Percentiles rank a stretch among this genome's conserved stretches.
Evolutionary conservation across 1,140 invertebrate species (phyloP).

Genomic region (Temnothorax longispinosus): DNA sequence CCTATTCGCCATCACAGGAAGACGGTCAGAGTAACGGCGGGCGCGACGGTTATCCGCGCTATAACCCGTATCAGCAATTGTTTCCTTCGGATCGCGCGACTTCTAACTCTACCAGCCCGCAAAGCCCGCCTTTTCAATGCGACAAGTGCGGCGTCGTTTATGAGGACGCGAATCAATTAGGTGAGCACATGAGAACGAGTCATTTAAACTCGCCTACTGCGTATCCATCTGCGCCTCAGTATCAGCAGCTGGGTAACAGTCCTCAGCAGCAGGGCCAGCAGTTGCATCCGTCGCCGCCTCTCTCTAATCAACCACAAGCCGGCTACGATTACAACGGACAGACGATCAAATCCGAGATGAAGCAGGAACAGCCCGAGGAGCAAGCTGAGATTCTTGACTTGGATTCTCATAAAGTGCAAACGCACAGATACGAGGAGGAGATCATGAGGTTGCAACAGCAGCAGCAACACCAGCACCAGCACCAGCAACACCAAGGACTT

Average conservation of each 20-base stretch:
- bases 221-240: slow-evolving; percentile 76
- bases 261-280: slow-evolving; percentile 73
- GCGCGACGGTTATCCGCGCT: slow-evolving; percentile 67
- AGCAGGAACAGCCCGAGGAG: slow-evolving; percentile 88
- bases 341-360: slow-evolving; percentile 82
- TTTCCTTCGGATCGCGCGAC: slow-evolving; percentile 85
- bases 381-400: slow-evolving; percentile 94
- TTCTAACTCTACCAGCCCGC: slow-evolving; percentile 88
- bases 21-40: slow-evolving; percentile 67
- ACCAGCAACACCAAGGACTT: slow-evolving; percentile 74
- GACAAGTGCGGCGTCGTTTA: slow-evolving; percentile 93
- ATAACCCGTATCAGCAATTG: slow-evolving; percentile 85
- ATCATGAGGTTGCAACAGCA: slow-evolving; percentile 76
- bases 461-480: slow-evolving; percentile 76
- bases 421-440: slow-evolving; percentile 81
- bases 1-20: slow-evolving; percentile 75
- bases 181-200: slow-evolving; percentile 90
- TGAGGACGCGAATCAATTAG: slow-evolving; percentile 89
- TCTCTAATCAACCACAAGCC: slow-evolving; percentile 82
- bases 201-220: slow-evolving; percentile 88
- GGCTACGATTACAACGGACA: slow-evolving; percentile 80
- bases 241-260: slow-evolving; percentile 77
- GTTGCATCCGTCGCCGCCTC: slow-evolving; percentile 74
- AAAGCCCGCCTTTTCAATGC: slow-evolving; percentile 90
- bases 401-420: slow-evolving; percentile 93